Evolutionary conservation across 2,113 vertebrate genomes (phyloP).

Genomic region (Alectura lathami): DNA sequence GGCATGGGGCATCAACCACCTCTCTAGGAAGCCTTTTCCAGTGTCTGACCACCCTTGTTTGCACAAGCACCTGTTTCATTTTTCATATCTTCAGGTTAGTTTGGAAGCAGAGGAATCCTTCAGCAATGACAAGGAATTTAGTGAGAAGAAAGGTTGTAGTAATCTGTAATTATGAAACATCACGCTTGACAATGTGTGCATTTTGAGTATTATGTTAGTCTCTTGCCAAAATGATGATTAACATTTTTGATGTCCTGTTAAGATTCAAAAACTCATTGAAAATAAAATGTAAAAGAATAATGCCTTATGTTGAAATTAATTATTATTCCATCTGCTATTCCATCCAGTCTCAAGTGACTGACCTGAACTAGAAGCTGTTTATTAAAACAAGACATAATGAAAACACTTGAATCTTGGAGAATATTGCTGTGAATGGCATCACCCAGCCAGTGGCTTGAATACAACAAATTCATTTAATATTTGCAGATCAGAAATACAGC

Average conservation of each 20-base stretch:
- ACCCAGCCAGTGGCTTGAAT: not conserved
- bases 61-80: not conserved
- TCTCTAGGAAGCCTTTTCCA: not conserved
- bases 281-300: not conserved
- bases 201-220: not conserved
- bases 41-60: not conserved
- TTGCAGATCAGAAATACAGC: not conserved
- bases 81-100: not conserved
- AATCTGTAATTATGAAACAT: not conserved
- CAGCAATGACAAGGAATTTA: not conserved
- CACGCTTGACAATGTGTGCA: not conserved
- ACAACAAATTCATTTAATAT: not conserved
- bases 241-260: not conserved
- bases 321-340: not conserved
- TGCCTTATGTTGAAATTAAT: not conserved
- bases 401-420: constrained; percentile 21
- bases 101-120: not conserved
- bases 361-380: constrained; percentile 4
- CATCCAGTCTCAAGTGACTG: not conserved
- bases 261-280: not conserved
- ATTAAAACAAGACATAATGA: not conserved
- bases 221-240: not conserved
- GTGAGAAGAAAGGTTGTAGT: not conserved
- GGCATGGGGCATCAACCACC: not conserved
- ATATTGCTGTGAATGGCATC: not conserved